Conservation (phyloP, 2,888 invertebrate genomes). For the Scaptomyza cyrtandrae region DNA sequence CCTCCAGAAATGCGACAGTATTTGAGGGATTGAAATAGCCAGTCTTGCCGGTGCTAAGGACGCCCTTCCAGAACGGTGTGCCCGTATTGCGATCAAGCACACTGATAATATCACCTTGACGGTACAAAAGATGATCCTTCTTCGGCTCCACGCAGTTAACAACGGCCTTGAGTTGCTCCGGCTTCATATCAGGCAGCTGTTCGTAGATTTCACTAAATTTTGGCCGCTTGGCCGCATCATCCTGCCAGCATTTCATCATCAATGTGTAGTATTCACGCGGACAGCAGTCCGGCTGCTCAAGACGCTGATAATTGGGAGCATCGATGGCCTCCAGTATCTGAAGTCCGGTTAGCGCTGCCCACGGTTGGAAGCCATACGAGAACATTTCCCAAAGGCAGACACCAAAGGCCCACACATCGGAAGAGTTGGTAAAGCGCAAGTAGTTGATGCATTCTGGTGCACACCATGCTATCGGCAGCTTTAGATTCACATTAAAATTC, state of each 20-base stretch:
- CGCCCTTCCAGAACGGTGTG: constrained; percentile 94
- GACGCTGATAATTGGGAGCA: constrained; percentile 93
- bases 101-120: constrained; percentile 95
- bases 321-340: constrained; percentile 98
- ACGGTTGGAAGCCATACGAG: constrained; percentile 98
- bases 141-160: constrained; percentile 85
- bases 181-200: constrained; percentile 92
- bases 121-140: constrained; percentile 92
- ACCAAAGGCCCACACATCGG: constrained; percentile 99
- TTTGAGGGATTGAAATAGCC: constrained; percentile 96
- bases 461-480: constrained; percentile 99
- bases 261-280: constrained; percentile 95
- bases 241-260: constrained; percentile 98
- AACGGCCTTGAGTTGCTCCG: constrained; percentile 96
- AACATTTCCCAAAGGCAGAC: constrained; percentile 99
- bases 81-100: constrained; percentile 93
- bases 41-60: constrained; percentile 94
- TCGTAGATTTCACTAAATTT: constrained; percentile 94
- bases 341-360: constrained; percentile 96
- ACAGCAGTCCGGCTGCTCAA: constrained; percentile 97
- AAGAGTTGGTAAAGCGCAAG: constrained; percentile 97
- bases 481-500: constrained; percentile 98
- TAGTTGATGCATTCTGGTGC: constrained; percentile 99
- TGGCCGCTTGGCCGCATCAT: constrained; percentile 94
- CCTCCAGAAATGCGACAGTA: constrained; percentile 93